phyloP scores from a whole-genome alignment of 2,888 invertebrate genomes.

The Ptycholaimellus sp. region DNA sequence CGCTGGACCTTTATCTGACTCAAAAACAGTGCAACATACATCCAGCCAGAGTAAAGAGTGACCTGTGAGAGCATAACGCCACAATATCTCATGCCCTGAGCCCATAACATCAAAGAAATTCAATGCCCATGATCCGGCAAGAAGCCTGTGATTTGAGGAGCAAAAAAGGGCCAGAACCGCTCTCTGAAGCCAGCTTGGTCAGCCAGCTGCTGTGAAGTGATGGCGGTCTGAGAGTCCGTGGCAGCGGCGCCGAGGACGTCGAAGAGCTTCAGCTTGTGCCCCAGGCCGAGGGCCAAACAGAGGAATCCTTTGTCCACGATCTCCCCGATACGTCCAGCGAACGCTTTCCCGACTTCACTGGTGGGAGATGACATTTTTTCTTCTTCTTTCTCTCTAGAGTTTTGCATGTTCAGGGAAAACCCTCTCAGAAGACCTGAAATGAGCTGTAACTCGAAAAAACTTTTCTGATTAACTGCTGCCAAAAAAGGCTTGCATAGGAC shows the following conservation, averaged over 20 bases:
- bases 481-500: too few species aligned
- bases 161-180: not conserved
- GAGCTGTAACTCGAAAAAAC: too few species aligned
- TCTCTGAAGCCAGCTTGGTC: slow-evolving; percentile 11
- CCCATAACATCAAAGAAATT: not conserved
- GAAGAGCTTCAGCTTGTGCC: slow-evolving; percentile 9
- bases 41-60: not conserved
- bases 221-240: slow-evolving; percentile 8
- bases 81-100: not conserved
- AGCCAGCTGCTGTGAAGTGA: slow-evolving; percentile 11
- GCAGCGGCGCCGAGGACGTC: slow-evolving; percentile 8
- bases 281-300: slow-evolving; percentile 8
- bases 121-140: not conserved
- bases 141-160: not conserved
- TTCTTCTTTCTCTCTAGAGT: too few species aligned
- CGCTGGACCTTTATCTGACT: too few species aligned
- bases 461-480: too few species aligned
- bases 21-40: too few species aligned
- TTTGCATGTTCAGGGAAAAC: too few species aligned
- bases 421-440: too few species aligned
- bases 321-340: too few species aligned
- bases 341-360: too few species aligned
- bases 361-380: too few species aligned
- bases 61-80: not conserved
- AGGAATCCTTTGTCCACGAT: slow-evolving; percentile 4